phyloP scores from a whole-genome alignment of 2,797 vertebrate species.

The Cygnus olor region DNA sequence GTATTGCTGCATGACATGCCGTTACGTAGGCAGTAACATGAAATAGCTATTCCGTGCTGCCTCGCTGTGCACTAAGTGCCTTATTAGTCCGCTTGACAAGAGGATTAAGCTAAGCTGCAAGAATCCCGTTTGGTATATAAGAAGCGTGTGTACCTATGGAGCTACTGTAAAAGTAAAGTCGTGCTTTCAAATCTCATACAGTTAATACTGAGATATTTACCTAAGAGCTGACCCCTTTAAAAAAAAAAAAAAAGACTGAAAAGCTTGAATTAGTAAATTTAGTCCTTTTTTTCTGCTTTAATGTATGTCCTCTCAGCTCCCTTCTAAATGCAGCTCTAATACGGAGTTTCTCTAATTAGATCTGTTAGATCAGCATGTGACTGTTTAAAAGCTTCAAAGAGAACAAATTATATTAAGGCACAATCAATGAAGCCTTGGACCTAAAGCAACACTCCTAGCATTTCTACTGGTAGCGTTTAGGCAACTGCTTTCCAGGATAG shows the following conservation, averaged over 20 bases:
- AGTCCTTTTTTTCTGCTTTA: background rate
- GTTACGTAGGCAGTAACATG: fast-evolving
- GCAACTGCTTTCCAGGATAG: background rate
- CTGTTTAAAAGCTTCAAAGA: background rate
- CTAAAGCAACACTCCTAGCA: background rate
- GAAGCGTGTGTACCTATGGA: background rate
- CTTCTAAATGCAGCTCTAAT: background rate
- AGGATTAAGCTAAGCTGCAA: background rate
- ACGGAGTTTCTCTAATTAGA: background rate
- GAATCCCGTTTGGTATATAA: background rate
- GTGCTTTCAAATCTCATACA: background rate
- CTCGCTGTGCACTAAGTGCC: conserved; percentile 23
- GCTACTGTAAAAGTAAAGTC: background rate
- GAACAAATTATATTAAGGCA: background rate
- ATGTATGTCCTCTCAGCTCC: background rate
- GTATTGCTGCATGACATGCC: background rate
- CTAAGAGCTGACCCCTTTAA: background rate
- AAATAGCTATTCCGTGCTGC: background rate
- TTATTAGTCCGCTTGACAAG: background rate
- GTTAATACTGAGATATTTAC: background rate
- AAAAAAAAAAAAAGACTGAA: background rate
- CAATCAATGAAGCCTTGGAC: background rate
- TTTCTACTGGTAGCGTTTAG: background rate
- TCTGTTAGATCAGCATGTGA: background rate
- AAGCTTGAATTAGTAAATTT: background rate